Base-by-base conservation (phyloP, 2,113 vertebrate genomes). In the Notiomystis cincta region DNA sequence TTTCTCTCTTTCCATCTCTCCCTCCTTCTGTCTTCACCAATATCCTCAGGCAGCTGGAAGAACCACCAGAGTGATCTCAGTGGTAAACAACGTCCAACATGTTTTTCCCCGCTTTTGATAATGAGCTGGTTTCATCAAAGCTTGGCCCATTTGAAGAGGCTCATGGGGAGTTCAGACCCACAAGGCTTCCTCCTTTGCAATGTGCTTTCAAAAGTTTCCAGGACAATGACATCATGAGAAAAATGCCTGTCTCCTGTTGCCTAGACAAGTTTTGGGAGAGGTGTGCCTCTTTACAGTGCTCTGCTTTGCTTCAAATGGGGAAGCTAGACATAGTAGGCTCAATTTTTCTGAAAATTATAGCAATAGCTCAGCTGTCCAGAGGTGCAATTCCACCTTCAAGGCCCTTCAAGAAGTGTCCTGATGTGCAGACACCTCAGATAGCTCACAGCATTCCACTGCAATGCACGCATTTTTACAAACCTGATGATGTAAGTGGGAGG, bases 111-210 rank as follows among this genome's bases (percentile, higher is more conserved):
- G 83, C 87, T 97, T 96, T 91, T 93, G 95, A 79, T 97, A 97
- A 97, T 95, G 82, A 96, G 93, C 64, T 96, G 89, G 92, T 96
- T 97, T 97, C 95, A 90, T 96, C 96, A 97, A 97, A 97, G 95
- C 89, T 94, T 97, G 87, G 93, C 96, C 95, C 89, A 79, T 77
- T 96, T 93, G 85, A 72, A 57, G 72, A 96, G 82, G 75, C 94
- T 93, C 95, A 80, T 90, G 62, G 87, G 93, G 95, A 96, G 96
- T 96, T 97, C 93, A 97, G 94, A 85, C 91, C 91, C 87, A 97
- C 87, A 71, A 97, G 95, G 93, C 92, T 96, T 97, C 89, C 90
- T 97, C 79, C 92, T 95, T 91, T 82, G 57, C 89, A 97, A 54
- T 75, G 58, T 82, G 72, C 96, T 97, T 97, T 96, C 92, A 97